Conservation (phyloP, 2,113 vertebrate species). For the Crotalus horridus region DNA sequence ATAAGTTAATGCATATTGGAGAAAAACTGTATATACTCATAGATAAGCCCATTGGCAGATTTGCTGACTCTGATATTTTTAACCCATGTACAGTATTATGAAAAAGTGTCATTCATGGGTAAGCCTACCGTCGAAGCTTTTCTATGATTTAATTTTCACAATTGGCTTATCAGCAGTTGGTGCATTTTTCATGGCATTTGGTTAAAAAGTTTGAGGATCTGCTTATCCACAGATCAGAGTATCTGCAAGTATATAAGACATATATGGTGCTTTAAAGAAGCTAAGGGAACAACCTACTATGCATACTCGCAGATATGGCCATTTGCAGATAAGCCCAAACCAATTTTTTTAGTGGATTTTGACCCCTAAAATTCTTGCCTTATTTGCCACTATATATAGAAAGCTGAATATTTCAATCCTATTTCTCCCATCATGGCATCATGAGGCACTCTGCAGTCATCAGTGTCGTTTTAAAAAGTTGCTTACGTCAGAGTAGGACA, state of each 20-base stretch:
- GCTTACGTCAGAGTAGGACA: not conserved
- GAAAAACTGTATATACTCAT: not conserved
- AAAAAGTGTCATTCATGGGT: not conserved
- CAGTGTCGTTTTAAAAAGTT: not conserved
- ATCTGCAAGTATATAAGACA: not conserved
- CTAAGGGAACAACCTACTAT: not conserved
- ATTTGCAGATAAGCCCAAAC: not conserved
- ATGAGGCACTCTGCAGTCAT: not conserved
- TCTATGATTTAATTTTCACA: not conserved
- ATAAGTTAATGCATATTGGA: not conserved
- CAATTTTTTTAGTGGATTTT: not conserved
- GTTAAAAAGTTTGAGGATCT: not conserved
- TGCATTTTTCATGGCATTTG: not conserved
- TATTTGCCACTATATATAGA: not conserved
- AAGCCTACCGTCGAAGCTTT: not conserved
- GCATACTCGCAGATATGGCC: not conserved
- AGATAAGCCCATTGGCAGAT: not conserved
- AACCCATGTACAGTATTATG: not conserved
- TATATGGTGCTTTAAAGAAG: not conserved
- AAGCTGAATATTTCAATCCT: not conserved
- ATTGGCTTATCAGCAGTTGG: not conserved
- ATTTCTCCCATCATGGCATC: not conserved
- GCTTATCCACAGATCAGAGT: not conserved
- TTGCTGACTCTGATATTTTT: not conserved
- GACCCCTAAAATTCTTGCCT: not conserved